Evolutionary conservation across 2,113 vertebrate species (phyloP).

Genomic region (Macrotis lagotis): DNA sequence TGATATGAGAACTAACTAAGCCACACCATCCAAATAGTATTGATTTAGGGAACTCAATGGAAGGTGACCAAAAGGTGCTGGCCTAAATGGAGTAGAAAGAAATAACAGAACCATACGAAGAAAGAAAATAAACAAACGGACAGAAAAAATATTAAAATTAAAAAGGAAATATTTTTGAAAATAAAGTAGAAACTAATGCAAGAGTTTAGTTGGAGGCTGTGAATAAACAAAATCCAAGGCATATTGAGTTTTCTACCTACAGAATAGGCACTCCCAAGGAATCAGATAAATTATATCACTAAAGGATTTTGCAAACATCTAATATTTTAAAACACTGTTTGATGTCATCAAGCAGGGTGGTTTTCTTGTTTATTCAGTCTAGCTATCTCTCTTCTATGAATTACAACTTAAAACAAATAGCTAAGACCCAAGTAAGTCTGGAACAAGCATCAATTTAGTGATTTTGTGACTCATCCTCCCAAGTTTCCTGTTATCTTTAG

Average conservation of each 20-base stretch:
- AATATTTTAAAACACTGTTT: background rate
- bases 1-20: too few relatives aligned
- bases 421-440: background rate
- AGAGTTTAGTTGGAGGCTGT: background rate
- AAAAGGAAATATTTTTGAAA: background rate
- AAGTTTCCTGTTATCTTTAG: too few relatives aligned
- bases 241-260: background rate
- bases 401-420: background rate
- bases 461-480: too few relatives aligned
- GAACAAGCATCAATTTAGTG: background rate
- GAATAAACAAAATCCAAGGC: background rate
- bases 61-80: too few relatives aligned
- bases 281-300: background rate
- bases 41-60: too few relatives aligned
- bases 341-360: background rate
- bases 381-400: background rate
- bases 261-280: background rate
- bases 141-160: background rate
- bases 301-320: conserved; percentile 40
- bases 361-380: background rate
- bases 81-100: background rate
- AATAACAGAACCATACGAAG: background rate
- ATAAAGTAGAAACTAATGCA: background rate
- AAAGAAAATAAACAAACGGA: background rate
- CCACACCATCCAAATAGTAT: too few relatives aligned